Evolutionary conservation across 2,113 vertebrate genomes (phyloP), one percentile per base, ranked within the genome.

Genomic region (Macquaria australasica): DNA sequence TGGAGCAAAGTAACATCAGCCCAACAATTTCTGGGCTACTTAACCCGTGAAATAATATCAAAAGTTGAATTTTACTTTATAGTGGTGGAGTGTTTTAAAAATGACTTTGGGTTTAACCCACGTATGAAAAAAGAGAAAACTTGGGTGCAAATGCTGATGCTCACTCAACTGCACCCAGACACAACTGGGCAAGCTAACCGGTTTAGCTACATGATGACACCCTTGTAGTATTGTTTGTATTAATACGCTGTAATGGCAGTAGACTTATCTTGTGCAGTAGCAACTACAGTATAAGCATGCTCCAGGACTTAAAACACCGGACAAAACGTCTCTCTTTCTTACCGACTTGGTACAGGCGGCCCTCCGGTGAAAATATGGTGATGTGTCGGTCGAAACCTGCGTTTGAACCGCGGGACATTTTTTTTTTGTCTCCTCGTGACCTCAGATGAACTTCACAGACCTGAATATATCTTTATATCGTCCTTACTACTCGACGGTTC

Each of bases 331-430:
- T 92, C 58, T 67, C 92, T 93, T 84, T 67, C 92, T 93, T 84
- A 96, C 96, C 96, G 84, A 96, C 96, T 96, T 96, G 96, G 88
- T 96, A 96, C 31, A 96, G 94, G 4, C 96, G 94, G 66, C 96
- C 96, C 66, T 96, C 96, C 4, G 96, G 96, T 4, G 96, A 96
- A 43, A 96, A 96, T 3, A 96, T 96, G 73, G 96, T 96, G 81
- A 96, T 96, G 91, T 96, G 96, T 80, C 96, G 94, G 89, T 96
- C 96, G 80, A 96, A 96, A 1, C 95, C 96, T 16, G 96, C 94
- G 83, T 96, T 96, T 1, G 96, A 93, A 0, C 96, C 96, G 4
- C 96, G 95, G 41, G 96, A 95, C 96, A 96, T 96, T 15, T 48
- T 59, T 6, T 23, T 1, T 14, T 15, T 31, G 28, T 31, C 43